Evolutionary conservation across 2,113 vertebrate species (phyloP), one percentile per base, ranked within the genome.

Genomic region (Athene cunicularia): DNA sequence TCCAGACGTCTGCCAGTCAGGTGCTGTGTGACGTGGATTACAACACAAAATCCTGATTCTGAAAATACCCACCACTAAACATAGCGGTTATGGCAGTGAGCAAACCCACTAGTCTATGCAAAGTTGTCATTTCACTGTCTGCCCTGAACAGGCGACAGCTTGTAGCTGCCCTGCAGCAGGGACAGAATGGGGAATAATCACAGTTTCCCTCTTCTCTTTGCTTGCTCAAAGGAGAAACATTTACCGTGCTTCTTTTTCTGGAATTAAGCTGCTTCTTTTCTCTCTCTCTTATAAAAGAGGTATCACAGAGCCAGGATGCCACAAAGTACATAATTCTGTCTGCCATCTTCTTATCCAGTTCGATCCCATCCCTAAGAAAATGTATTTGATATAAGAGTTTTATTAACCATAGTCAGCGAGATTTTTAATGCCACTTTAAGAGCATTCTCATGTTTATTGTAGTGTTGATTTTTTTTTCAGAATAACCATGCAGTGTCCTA

Each of bases 1-100:
- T 12, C 27, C 94, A 96, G 89, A 88, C 88, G 95, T 94, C 93
- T 95, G 89, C 89, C 88, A 86, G 95, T 88, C 91, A 94, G 85
- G 96, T 93, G 90, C 88, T 79, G 75, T 80, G 62, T 93, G 94
- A 91, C 14, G 5, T 21, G 82, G 86, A 73, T 77, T 83, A 93
- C 80, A 90, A 63, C 41, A 47, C 80, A 67, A 77, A 95, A 73
- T 76, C 56, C 72, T 56, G 47, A 49, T 79, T 26, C 95, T 88
- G 92, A 96, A 96, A 97, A 96, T 93, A 84, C 55, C n/a, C 86
- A 71, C 55, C 60, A 60, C 86, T 92, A 93, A 91, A 71, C 83
- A 92, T 67, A 95, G 86, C 68, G 91, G 76, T 43, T 23, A 30
- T 2, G 59, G 72, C 67, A 91, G 45, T 14, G 26, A 83, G 67